Evolutionary conservation across 2,888 invertebrate genomes (phyloP), one percentile per base, ranked within the genome.

Genomic region (Sthenelais limicola): DNA sequence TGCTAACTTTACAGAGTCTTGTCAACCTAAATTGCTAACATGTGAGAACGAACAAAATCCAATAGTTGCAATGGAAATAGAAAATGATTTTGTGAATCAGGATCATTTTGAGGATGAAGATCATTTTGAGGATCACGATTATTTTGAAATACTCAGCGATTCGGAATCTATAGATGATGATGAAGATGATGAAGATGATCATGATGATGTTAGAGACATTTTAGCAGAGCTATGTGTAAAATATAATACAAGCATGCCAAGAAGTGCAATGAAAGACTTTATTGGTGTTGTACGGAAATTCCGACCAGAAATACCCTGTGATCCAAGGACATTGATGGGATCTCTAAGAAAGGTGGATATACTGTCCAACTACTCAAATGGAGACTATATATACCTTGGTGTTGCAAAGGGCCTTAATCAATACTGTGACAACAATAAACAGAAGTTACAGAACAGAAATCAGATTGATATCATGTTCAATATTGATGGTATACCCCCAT

Each of bases 401-500:
- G 15, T 43, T 18, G 15, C 9, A 43, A 18, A 43, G 15, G 43
- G 43, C 18, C 9, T 43, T 12, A 43, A 12, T 43, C 18, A 12
- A 9, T 43, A 9, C 9, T 9, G n/a, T n/a, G n/a, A n/a, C n/a
- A n/a, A n/a, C n/a, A n/a, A n/a, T n/a, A n/a, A n/a, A n/a, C n/a
- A n/a, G n/a, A 43, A 43, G 15, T 9, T 12, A 12, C 9, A 9
- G 43, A 18, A 43, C 43, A 43, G 15, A 9, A 9, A 43, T 9
- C 9, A 43, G 15, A 9, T 18, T 52, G 52, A 52, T 9, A 9
- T 52, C 9, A 24, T 21, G 9, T 52, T 52, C 52, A 52, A 52
- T 52, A 52, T 52, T 52, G 52, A 52, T 52, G 52, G 52, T 18
- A 9, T 52, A 15, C 52, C 52, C 9, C 15, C 24, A 18, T 52